Evolutionary conservation across 92 coral and sea anemone genomes (phyloP).

Genomic region (Diadumene lineata): DNA sequence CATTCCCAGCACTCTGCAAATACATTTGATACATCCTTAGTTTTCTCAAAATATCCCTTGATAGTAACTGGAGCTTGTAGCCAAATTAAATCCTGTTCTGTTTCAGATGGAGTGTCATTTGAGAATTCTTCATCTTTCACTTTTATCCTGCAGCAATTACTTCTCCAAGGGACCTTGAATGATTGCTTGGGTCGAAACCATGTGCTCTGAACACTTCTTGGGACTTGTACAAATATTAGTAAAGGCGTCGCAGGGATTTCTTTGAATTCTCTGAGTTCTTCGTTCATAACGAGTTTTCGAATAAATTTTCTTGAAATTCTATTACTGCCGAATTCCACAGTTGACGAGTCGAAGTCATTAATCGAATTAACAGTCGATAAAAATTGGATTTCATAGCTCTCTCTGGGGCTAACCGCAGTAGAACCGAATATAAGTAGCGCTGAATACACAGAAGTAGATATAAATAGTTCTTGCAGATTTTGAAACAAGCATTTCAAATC

Average conservation of each 20-base stretch:
- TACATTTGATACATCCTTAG: slow-evolving; percentile 23
- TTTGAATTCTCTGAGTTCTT: slow-evolving; percentile 62
- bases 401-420: slow-evolving; percentile 94
- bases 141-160: slow-evolving; percentile 61
- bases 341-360: slow-evolving; percentile 13
- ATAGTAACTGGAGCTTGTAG: slow-evolving; percentile 88
- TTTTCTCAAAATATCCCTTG: slow-evolving; percentile 70
- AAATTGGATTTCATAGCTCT: slow-evolving; percentile 63
- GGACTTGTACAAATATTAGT: slow-evolving; percentile 66
- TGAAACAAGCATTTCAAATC: slow-evolving; percentile 63
- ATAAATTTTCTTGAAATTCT: slow-evolving; percentile 77
- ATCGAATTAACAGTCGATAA: slow-evolving; percentile 25
- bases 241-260: slow-evolving; percentile 86
- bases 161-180: slow-evolving; percentile 80
- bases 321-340: slow-evolving; percentile 40
- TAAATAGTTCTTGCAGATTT: slow-evolving; percentile 69
- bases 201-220: slow-evolving; percentile 48
- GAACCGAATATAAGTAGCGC: slow-evolving; percentile 82
- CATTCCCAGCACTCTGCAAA: slow-evolving; percentile 37
- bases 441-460: slow-evolving; percentile 47
- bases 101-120: not conserved
- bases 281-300: slow-evolving; percentile 71
- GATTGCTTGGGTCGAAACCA: slow-evolving; percentile 93
- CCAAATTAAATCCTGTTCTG: slow-evolving; percentile 71
- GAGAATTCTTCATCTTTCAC: slow-evolving; percentile 28